Base-by-base conservation (phyloP, 2,888 invertebrate genomes). In the Pristionchus entomophagus region DNA sequence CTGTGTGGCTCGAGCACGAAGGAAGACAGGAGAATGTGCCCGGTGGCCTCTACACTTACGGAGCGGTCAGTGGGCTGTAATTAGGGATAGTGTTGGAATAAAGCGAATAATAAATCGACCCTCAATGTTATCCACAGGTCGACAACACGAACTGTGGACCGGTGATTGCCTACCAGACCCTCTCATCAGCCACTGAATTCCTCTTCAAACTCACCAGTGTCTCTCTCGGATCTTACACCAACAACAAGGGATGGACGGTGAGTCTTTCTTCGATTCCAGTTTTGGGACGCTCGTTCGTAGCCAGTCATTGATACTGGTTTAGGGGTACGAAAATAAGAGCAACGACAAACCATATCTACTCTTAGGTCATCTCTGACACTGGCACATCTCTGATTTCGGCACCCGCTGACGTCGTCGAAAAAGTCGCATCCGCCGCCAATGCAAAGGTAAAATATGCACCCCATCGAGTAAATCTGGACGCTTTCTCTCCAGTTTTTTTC, bases 1-100 rank as follows among this genome's bases (percentile, higher is more conserved):
- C n/a, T n/a, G n/a, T n/a, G n/a, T n/a, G n/a, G n/a, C n/a, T n/a
- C n/a, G n/a, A n/a, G n/a, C 88, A 89, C 89, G 87, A 89, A 84
- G 90, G 90, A 41, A 38, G 83, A 53, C 62, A 86, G 51, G 88
- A 88, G 77, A 88, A 87, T 80, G 90, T 87, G 77, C 86, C 86
- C 65, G 91, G 90, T 62, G 90, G 91, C 56, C 86, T 89, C 84
- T 90, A 89, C 89, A 91, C 91, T 82, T 91, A 89, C 84, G 91
- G 91, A 87, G 90, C 89, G 35, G 59, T 82, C 29, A 6, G 29
- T 29, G 0, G 26, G 22, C 22, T 17, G 10, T 32, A 51, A 32
- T 17, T 22, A 10, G 1, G 32, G 2, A 14, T 41, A 29, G 14
- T 77, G 41, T 14, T 45, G 10, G 12, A 26, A 22, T 6, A 41